phyloP scores from a whole-genome alignment of 2,113 vertebrate species.

The Gambusia affinis region DNA sequence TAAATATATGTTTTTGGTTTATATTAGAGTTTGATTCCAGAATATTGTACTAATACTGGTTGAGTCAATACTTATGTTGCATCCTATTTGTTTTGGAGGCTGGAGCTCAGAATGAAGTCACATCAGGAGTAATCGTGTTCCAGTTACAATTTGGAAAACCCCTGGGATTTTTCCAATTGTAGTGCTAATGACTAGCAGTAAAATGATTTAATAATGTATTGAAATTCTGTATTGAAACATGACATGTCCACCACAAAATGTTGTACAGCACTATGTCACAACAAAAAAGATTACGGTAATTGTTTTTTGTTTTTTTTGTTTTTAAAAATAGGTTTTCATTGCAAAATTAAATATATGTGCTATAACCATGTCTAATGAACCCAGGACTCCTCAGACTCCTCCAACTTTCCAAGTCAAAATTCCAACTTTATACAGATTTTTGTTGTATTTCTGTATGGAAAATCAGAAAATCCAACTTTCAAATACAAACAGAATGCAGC shows the following conservation, averaged over 20 bases:
- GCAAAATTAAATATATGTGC: no score
- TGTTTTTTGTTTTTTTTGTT: no score
- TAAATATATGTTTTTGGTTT: constrained; percentile 33
- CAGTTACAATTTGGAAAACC: background rate
- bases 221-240: no score
- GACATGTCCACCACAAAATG: no score
- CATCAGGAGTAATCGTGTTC: background rate
- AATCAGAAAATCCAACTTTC: background rate
- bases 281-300: no score
- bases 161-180: background rate
- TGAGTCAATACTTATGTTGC: constrained; percentile 6
- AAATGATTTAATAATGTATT: background rate
- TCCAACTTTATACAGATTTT: background rate
- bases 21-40: constrained; percentile 25
- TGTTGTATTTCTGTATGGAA: background rate
- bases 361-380: background rate
- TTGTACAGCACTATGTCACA: no score
- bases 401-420: background rate
- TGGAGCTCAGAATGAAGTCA: background rate
- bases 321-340: no score
- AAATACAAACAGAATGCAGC: background rate
- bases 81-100: background rate
- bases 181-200: background rate
- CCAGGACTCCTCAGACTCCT: background rate
- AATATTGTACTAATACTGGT: constrained; percentile 34